A percentile compares a stretch with the other conserved stretches of the same genome.
phyloP scores from a whole-genome alignment of 35 echinoderm and acorn worm species.

The Holothuria glaberrima region DNA sequence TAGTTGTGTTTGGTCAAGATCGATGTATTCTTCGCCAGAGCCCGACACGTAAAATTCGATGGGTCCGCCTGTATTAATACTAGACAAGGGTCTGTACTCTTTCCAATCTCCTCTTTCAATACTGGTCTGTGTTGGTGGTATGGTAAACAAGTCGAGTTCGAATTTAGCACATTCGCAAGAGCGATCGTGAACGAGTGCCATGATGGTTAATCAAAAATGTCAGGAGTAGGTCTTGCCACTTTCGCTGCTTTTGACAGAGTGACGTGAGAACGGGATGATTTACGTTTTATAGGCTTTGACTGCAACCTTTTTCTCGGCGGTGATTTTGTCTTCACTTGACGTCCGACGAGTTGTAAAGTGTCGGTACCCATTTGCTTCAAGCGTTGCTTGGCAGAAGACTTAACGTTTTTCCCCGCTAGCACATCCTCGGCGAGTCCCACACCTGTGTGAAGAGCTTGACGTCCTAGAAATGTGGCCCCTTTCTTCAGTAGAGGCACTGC shows the following conservation, averaged over 20 bases:
- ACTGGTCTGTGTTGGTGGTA: conserved; percentile 58
- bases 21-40: conserved; percentile 59
- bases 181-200: conserved; percentile 52
- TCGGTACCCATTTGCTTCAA: neutral
- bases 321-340: neutral
- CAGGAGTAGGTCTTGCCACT: neutral
- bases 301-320: neutral
- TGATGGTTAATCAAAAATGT: conserved; percentile 37
- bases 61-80: conserved; percentile 42
- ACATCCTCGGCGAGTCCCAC: neutral
- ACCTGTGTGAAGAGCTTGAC: conserved; percentile 23
- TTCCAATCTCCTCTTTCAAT: conserved; percentile 54
- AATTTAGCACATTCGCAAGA: conserved; percentile 41
- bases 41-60: conserved; percentile 57
- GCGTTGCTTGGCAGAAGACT: neutral
- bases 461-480: neutral
- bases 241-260: neutral
- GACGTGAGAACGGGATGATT: neutral
- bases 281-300: neutral
- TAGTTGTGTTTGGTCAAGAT: conserved; percentile 43
- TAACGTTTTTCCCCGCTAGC: neutral
- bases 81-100: conserved; percentile 56
- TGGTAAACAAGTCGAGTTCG: conserved; percentile 61
- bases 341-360: neutral
- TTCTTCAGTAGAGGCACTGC: neutral